Evolutionary conservation across 2,113 vertebrate genomes (phyloP).

Genomic region (Hippocampus guttulatus): DNA sequence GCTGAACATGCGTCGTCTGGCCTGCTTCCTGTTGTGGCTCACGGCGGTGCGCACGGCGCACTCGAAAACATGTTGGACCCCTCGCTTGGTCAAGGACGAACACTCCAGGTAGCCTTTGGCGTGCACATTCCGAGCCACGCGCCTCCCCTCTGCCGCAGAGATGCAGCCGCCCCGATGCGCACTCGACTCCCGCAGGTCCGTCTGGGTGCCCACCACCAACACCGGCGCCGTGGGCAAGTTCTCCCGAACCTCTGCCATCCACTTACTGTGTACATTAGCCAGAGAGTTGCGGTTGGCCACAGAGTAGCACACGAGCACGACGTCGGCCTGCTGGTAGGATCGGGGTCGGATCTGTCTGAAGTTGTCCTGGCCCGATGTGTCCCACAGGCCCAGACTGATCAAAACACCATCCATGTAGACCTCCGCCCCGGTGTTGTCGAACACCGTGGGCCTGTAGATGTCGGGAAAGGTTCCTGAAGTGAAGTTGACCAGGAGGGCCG

Average conservation of each 20-base stretch:
- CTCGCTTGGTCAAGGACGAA: constrained; percentile 87
- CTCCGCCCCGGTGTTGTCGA: constrained; percentile 91
- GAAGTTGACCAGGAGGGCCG: constrained; percentile 89
- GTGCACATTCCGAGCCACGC: constrained; percentile 81
- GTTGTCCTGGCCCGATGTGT: constrained; percentile 88
- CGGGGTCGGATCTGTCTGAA: constrained; percentile 87
- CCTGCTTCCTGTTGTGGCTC: constrained; percentile 77
- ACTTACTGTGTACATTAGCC: constrained; percentile 81
- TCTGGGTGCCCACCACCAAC: constrained; percentile 91
- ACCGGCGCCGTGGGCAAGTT: constrained; percentile 83
- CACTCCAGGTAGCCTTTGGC: constrained; percentile 95
- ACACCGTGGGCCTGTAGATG: constrained; percentile 89
- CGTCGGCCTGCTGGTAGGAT: constrained; percentile 92
- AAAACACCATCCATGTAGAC: constrained; percentile 93
- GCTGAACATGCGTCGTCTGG: constrained; percentile 79
- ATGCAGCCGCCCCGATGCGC: constrained; percentile 77
- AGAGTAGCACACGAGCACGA: constrained; percentile 90
- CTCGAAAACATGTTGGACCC: constrained; percentile 95
- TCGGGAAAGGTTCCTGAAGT: constrained; percentile 94
- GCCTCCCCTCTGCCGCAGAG: constrained; percentile 76
- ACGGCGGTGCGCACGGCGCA: constrained; percentile 85
- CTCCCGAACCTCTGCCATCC: constrained; percentile 83
- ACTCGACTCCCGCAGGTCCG: constrained; percentile 84
- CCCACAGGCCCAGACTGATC: constrained; percentile 94
- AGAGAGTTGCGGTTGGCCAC: constrained; percentile 89